Base-by-base conservation (phyloP, 1,140 invertebrate genomes). In the Chironomus striatipennis region DNA sequence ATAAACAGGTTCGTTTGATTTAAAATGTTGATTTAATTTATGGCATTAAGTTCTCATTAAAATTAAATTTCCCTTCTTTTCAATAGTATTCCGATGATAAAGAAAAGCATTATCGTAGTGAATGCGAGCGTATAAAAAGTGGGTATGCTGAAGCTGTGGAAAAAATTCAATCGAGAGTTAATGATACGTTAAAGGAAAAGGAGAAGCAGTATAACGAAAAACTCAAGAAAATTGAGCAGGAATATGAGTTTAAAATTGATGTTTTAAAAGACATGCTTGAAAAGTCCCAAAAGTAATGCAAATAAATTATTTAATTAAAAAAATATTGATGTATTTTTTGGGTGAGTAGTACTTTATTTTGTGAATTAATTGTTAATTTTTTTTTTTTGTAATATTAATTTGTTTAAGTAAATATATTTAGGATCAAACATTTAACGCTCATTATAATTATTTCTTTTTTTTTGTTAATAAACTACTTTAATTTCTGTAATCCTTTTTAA, bases 1-100 rank as follows among this genome's bases (percentile, higher is more conserved):
- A 87, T 79, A 87, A 86, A 82, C 84, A 85, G 77, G 74, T 74
- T 74, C 43, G 12, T 12, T n/a, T 20, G 34, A 7, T 64, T 42
- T 43, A 42, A 75, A 42, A 15, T 20, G n/a, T n/a, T 34, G 15
- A 7, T 20, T 65, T 65, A 17, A 21, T 65, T 15, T 65, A 17
- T 34, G 15, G 4, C 15, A 42, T 43, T 64, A 65, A 34, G 8
- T 8, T 42, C 57, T 43, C 64, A 47, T 20, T 65, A 43, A 74
- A 24, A 43, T 15, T n/a, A 4, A n/a, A 34, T 3, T 73, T 9
- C 9, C n/a, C 8, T 57, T 7, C n/a, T 73, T 73, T 57, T 1
- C 67, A 76, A 67, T 73, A 79, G 7, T 82, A 82, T 74, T 76
- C 80, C 0, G 81, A 82, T 21, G 81, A 81, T 24, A 82, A 82